These are phyloP conservation scores for Zingel zingel DNA, from an alignment of 2,113 vertebrate species.

Conservation along the genomic window DNA sequence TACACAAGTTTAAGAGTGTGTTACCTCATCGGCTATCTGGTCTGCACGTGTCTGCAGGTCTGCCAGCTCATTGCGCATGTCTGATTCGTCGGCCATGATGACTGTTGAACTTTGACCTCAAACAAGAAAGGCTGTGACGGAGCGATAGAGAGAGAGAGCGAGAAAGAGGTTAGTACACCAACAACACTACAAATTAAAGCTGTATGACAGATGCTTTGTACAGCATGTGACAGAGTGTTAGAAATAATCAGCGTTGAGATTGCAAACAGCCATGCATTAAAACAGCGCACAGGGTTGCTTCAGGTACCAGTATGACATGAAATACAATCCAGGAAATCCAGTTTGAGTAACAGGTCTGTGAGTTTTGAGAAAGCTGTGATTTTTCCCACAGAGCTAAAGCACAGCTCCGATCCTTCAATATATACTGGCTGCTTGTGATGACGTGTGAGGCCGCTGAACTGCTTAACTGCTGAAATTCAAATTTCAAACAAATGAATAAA, in stretches of 20 bases:
- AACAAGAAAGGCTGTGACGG: slow-evolving; percentile 50
- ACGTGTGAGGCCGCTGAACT: not conserved
- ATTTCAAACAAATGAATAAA: not conserved
- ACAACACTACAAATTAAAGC: not conserved
- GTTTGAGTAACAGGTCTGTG: not conserved
- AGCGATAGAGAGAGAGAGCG: not conserved
- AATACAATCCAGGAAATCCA: not conserved
- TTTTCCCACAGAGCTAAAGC: not conserved
- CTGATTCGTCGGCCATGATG: slow-evolving; percentile 94
- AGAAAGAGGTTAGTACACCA: not conserved
- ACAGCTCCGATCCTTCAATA: slow-evolving; percentile 1
- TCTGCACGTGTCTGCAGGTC: slow-evolving; percentile 97
- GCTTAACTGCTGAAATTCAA: not conserved
- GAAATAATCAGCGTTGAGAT: not conserved
- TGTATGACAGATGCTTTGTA: not conserved
- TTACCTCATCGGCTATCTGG: slow-evolving; percentile 95
- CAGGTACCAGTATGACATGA: not conserved
- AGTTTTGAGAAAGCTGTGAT: not conserved
- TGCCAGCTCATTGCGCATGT: slow-evolving; percentile 98
- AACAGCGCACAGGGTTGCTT: not conserved
- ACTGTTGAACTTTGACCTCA: slow-evolving; percentile 74
- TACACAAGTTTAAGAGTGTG: slow-evolving; percentile 7
- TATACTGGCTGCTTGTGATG: not conserved
- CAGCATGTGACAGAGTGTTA: not conserved
- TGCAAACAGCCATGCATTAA: not conserved